These are phyloP conservation scores for Nyctereutes procyonoides DNA, from an alignment of 2,113 vertebrate species.

Conservation along the genomic window DNA sequence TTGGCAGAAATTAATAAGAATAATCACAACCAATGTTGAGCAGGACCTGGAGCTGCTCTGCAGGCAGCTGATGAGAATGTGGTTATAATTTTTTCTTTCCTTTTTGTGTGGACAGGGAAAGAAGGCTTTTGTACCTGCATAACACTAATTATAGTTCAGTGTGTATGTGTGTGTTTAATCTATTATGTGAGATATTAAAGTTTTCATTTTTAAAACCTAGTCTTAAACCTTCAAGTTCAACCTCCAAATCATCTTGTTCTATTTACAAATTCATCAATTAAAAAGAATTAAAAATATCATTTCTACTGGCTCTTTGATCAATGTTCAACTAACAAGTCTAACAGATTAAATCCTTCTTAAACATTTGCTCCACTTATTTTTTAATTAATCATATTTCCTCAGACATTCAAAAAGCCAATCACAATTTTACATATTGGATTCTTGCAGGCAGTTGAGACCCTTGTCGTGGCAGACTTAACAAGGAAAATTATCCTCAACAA, in stretches of 20 bases:
- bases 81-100: background rate
- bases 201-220: conserved; percentile 18
- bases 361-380: conserved; percentile 28
- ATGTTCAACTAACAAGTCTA: background rate
- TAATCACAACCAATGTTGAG: background rate
- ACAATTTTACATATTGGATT: conserved; percentile 45
- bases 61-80: background rate
- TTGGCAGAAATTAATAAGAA: conserved; percentile 36
- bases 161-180: background rate
- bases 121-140: background rate
- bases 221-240: background rate
- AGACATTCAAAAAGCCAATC: conserved; percentile 56
- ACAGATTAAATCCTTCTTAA: conserved; percentile 49
- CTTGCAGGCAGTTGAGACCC: conserved; percentile 13
- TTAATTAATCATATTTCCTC: conserved; percentile 54
- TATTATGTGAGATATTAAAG: background rate
- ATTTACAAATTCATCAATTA: background rate
- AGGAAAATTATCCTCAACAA: conserved; percentile 29
- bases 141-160: background rate
- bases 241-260: background rate
- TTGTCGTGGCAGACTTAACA: background rate
- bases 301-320: conserved; percentile 34
- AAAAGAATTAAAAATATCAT: background rate
- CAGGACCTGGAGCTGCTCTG: background rate
- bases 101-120: background rate